These are phyloP conservation scores for Drosophila pseudotalamancana DNA, from an alignment of 2,888 invertebrate genomes.

Conservation along the genomic window DNA sequence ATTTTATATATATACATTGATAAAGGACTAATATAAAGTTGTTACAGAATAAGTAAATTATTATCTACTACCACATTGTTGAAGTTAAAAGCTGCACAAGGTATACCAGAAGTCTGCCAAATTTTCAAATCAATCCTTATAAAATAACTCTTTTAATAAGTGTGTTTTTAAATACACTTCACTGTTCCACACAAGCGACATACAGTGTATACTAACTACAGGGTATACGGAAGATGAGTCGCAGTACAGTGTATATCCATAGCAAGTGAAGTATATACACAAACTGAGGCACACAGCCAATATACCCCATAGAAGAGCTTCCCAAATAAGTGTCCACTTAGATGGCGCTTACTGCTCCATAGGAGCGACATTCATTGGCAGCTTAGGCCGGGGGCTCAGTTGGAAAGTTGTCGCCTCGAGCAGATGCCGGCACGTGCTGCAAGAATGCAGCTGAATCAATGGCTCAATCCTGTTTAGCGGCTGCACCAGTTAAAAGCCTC, in stretches of 20 bases:
- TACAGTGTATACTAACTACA: too few relatives aligned
- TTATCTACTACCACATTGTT: too few relatives aligned
- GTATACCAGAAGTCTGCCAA: not conserved
- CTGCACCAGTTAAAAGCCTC: constrained; percentile 35
- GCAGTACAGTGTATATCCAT: too few relatives aligned
- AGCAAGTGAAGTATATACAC: not conserved
- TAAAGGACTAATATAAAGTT: too few relatives aligned
- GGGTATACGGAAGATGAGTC: not conserved
- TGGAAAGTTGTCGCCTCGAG: constrained; percentile 29
- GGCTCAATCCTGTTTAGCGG: constrained; percentile 46
- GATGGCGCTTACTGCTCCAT: constrained; percentile 26
- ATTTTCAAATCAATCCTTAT: not conserved
- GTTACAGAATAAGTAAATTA: too few relatives aligned
- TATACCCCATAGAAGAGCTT: not conserved
- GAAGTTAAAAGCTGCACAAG: too few relatives aligned
- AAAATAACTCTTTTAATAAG: too few relatives aligned
- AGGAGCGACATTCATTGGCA: constrained; percentile 50
- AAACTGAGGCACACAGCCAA: not conserved
- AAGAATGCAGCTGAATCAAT: constrained; percentile 42
- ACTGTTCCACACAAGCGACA: too few relatives aligned
- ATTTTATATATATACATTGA: too few relatives aligned
- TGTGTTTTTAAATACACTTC: too few relatives aligned
- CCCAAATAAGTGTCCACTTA: constrained; percentile 20
- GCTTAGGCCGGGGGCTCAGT: constrained; percentile 28
- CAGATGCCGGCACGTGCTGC: constrained; percentile 29